Evolutionary conservation across 2,888 invertebrate genomes (phyloP).

Genomic region (Hyalella azteca): DNA sequence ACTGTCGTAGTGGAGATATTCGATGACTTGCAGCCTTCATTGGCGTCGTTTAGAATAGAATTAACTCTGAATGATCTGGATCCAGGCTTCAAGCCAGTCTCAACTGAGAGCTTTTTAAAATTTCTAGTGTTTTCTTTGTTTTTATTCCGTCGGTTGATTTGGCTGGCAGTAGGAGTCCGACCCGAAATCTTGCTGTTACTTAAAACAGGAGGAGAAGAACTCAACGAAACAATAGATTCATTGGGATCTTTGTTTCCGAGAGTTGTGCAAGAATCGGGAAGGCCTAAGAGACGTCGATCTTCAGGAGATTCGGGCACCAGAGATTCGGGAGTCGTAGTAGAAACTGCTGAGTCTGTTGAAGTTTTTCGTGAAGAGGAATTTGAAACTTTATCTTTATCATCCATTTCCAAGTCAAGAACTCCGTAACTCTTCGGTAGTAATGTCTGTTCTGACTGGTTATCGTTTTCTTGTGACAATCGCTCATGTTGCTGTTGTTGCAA

Average conservation of each 20-base stretch:
- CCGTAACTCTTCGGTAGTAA: not conserved
- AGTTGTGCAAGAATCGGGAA: not conserved
- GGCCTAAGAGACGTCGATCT: not conserved
- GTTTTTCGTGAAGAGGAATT: not conserved
- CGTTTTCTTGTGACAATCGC: not conserved
- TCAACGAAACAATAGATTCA: too few species aligned
- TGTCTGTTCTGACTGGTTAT: not conserved
- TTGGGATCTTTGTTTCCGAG: too few species aligned
- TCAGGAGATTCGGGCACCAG: constrained; percentile 4
- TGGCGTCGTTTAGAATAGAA: not conserved
- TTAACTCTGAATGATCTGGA: not conserved
- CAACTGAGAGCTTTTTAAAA: not conserved
- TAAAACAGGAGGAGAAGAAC: too few species aligned
- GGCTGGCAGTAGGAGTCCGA: too few species aligned
- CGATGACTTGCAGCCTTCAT: not conserved
- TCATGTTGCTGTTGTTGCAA: constrained; percentile 10
- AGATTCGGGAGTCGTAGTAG: constrained; percentile 20
- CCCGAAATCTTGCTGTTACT: too few species aligned
- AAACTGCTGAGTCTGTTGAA: constrained; percentile 24
- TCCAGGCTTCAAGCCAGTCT: not conserved
- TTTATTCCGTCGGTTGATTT: too few species aligned
- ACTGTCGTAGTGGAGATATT: not conserved
- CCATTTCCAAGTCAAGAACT: not conserved
- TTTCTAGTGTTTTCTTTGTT: not conserved
- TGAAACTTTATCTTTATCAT: too few species aligned